Base-by-base conservation (phyloP, 2,113 vertebrate species). In the Cynocephalus volans region DNA sequence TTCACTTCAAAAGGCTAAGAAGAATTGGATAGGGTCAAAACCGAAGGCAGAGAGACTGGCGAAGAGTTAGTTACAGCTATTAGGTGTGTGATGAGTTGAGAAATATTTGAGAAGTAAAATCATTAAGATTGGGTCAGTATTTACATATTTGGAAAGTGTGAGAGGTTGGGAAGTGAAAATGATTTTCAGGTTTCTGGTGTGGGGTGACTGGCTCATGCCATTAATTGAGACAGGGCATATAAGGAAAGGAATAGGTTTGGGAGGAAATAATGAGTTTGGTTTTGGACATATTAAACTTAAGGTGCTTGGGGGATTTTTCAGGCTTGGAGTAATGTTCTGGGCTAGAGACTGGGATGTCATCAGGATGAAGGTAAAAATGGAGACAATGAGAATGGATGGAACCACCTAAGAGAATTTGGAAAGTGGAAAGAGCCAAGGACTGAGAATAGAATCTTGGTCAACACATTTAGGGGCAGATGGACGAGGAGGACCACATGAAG, bases 41-140 rank as follows among this genome's bases (percentile, higher is more conserved):
- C 77, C 88, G 28, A 28, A 92, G 12, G 33, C 14, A 65, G 48
- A 75, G 58, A 94, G 13, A 70, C 6, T 19, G 70, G 33, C 50
- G 89, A 86, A 45, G 19, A 50, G 69, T 58, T 77, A 26, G 52
- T 92, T 60, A 70, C 8, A 76, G 24, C 18, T 76, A 60, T 12
- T 64, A 73, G 33, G 33, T 96, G 11, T 88, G 15, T 84, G 33
- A 80, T 80, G 17, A 76, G 13, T 64, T 93, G 75, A 94, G 64
- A 96, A 87, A 88, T 93, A 94, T 70, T 96, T 90, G 9, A 81
- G 77, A 84, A 91, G 60, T 84, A 81, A 64, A 70, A 85, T 54
- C 33, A 41, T 82, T 65, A 83, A 56, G 36, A 85, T 73, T 80
- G 33, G 18, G 31, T 95, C 28, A 45, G 4, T 50, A 50, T 82